Conservation (phyloP, 1,140 invertebrate genomes). For the Propsilocerus akamusi region DNA sequence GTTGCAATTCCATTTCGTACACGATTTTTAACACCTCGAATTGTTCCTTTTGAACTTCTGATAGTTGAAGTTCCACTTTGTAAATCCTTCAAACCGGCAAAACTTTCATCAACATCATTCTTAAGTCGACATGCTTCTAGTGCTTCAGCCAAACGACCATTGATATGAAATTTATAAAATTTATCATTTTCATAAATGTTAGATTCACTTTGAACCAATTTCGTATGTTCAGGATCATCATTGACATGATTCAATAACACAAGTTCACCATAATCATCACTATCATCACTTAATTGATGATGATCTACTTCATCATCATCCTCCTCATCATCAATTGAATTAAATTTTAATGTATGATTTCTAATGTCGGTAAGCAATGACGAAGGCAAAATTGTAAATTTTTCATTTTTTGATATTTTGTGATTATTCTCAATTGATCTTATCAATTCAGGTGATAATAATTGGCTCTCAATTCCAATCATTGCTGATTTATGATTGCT, state of each 20-base stretch:
- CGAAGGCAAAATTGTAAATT: neutral
- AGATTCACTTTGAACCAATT: slow-evolving; percentile 37
- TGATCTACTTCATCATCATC: neutral
- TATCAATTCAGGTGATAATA: neutral
- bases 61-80: slow-evolving; percentile 54
- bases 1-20: slow-evolving; percentile 86
- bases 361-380: neutral
- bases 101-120: slow-evolving; percentile 35
- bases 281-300: neutral
- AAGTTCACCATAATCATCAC: slow-evolving; percentile 8
- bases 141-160: slow-evolving; percentile 30
- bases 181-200: slow-evolving; percentile 49
- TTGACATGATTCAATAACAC: slow-evolving; percentile 5
- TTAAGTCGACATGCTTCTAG: slow-evolving; percentile 21
- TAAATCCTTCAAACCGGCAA: slow-evolving; percentile 63
- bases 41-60: slow-evolving; percentile 74
- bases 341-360: neutral
- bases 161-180: slow-evolving; percentile 64
- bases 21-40: slow-evolving; percentile 82
- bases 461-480: neutral
- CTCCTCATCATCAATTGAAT: neutral
- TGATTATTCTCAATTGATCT: neutral
- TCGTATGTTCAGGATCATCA: slow-evolving; percentile 12
- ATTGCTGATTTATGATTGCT: too few relatives aligned
- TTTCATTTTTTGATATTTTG: neutral